Base-by-base conservation (phyloP, 2,113 vertebrate genomes). In the Oophaga pumilio region DNA sequence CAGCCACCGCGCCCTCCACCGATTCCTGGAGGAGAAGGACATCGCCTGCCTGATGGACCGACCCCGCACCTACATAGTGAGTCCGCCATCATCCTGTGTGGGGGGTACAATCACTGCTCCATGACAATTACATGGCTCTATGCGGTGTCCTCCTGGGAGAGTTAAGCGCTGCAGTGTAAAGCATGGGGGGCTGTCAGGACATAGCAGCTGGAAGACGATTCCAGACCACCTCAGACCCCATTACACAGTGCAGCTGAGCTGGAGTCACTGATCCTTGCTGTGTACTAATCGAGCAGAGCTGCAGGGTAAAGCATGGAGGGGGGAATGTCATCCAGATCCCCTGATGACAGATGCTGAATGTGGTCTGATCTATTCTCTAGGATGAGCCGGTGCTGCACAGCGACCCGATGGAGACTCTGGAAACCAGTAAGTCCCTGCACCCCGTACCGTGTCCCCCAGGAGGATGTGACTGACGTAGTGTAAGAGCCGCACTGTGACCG, bases 11-110 rank as follows among this genome's bases (percentile, higher is more conserved):
- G 69, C 10, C 56, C 81, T 89, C 5, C 3, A 57, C 15, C 6
- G 22, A 18, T 89, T 89, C 73, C 74, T 89, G 80, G 77, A 81
- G 4, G 64, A 84, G 1, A 77, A 64, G 10, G 20, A 89, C 53
- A 13, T 84, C n/a, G 73, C 62, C 56, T 89, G 89, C 57, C 50
- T 89, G 52, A 78, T 52, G 81, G 81, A 89, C 59, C 49, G 14
- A 24, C 89, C 89, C 26, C 22, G 56, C n/a, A 79, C 15, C 12
- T 89, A 77, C 52, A 87, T 89, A 15, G 89, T 89, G 62, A 89
- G 89, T 84, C 9, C 53, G 6, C 26, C 59, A 49, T n/a, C 11
- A 22, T 13, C 8, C 17, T 12, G 18, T 13, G 12, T 4, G 53
- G 53, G 53, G 9, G 53, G 7, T 9, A 13, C 53, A 11, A 8